Conservation (phyloP, 2,113 vertebrate genomes). For the Malurus alboscapulatus region DNA sequence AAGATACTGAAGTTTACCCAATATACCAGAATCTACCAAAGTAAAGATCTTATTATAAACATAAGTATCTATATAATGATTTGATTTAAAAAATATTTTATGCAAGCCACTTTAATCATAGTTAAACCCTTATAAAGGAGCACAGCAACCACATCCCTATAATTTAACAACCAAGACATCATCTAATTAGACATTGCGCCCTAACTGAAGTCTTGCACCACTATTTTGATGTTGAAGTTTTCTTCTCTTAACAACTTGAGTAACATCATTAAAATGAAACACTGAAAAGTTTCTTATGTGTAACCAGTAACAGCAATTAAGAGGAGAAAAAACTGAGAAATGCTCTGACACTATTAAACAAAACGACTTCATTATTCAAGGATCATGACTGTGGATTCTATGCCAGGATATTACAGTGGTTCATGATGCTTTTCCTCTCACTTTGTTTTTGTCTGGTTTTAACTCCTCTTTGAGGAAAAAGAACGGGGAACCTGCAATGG, state of each 20-base stretch:
- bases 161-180: neutral
- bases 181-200: neutral
- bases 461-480: neutral
- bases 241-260: neutral
- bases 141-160: neutral
- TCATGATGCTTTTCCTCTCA: neutral
- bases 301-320: neutral
- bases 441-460: neutral
- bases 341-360: neutral
- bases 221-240: neutral
- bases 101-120: neutral
- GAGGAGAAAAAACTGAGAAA: neutral
- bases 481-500: neutral
- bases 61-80: neutral
- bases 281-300: neutral
- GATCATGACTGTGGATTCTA: neutral
- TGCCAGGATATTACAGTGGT: neutral
- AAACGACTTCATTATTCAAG: neutral
- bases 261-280: neutral
- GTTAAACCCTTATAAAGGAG: neutral
- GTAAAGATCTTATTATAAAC: neutral
- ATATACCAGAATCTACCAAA: neutral
- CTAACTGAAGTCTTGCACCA: neutral
- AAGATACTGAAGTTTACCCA: neutral
- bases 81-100: neutral